Evolutionary conservation across 2,113 vertebrate species (phyloP), one percentile per base, ranked within the genome.

Genomic region (Chaenogobius annularis): DNA sequence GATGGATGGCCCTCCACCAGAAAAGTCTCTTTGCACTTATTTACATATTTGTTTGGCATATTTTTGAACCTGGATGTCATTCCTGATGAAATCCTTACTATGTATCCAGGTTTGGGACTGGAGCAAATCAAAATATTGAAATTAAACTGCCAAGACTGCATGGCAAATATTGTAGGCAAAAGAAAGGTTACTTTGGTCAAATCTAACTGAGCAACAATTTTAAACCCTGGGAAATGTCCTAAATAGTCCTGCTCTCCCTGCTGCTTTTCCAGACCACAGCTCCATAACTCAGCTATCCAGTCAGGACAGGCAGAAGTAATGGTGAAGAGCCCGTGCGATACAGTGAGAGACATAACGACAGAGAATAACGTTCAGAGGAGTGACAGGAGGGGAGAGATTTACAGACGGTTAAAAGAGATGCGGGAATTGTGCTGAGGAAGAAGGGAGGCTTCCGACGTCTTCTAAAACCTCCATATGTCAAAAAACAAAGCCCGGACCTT

Each of bases 401-500:
- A 83, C 50, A 58, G 75, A 75, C 50, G 23, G 64, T 70, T 87
- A 77, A 73, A 87, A 85, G 80, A 68, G 72, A 76, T 72, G 46
- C 13, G 19, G 50, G 65, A 84, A 75, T 81, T 72, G 69, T 74
- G 81, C 56, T 31, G 52, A 37, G 63, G 68, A 78, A 23, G 55
- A 44, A 13, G 69, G 37, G 63, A 50, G 66, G 77, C 85, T 76
- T 88, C 69, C 74, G 54, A 35, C 14, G 22, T 44, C 74, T 81
- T 86, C 84, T 72, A 82, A 84, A 84, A 66, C 71, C 67, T 72
- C 67, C 47, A 48, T 15, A 48, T 58, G 59, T 78, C 72, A 48
- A 31, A 66, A 77, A 81, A 77, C 75, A 85, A 89, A 89, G 83
- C 74, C 81, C 13, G 7, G 8, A 10, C 46, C 72, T 74, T 80